These are phyloP conservation scores for Bovichtus diacanthus DNA, from an alignment of 2,797 vertebrate species.

Conservation along the genomic window DNA sequence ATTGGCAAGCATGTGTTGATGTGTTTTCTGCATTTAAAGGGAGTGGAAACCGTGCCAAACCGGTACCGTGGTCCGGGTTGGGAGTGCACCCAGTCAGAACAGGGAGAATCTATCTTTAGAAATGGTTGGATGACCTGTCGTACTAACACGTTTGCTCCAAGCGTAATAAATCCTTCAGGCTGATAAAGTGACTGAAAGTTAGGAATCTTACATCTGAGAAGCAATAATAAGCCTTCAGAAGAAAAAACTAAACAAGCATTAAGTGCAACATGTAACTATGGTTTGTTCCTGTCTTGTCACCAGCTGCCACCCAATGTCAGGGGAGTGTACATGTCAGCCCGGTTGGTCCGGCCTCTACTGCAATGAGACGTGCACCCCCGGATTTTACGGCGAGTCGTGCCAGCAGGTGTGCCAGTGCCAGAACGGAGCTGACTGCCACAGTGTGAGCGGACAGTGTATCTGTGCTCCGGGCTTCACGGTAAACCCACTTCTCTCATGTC, in stretches of 20 bases:
- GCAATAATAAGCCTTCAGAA: neutral
- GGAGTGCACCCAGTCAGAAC: neutral
- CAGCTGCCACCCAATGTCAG: slow-evolving; percentile 99
- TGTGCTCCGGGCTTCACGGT: slow-evolving; percentile 98
- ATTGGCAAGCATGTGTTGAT: too few relatives aligned
- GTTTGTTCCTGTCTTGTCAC: slow-evolving; percentile 32
- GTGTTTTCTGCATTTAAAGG: too few relatives aligned
- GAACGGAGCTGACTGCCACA: slow-evolving; percentile 95
- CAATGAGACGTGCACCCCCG: slow-evolving; percentile 94
- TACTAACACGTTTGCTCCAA: neutral
- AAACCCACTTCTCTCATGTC: slow-evolving; percentile 29
- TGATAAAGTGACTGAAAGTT: neutral
- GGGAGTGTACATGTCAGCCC: slow-evolving; percentile 91
- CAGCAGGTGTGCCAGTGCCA: slow-evolving; percentile 95
- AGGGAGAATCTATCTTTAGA: neutral
- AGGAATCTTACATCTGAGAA: neutral
- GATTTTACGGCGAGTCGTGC: slow-evolving; percentile 93
- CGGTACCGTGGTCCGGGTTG: neutral
- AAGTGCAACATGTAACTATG: neutral
- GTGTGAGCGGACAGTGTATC: slow-evolving; percentile 91
- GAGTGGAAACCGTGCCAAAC: neutral
- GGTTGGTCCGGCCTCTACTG: slow-evolving; percentile 98
- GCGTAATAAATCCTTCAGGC: neutral
- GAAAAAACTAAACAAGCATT: neutral
- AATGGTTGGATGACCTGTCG: neutral